Conservation (phyloP, 2,888 invertebrate species). For the Eupsilia transversa region DNA sequence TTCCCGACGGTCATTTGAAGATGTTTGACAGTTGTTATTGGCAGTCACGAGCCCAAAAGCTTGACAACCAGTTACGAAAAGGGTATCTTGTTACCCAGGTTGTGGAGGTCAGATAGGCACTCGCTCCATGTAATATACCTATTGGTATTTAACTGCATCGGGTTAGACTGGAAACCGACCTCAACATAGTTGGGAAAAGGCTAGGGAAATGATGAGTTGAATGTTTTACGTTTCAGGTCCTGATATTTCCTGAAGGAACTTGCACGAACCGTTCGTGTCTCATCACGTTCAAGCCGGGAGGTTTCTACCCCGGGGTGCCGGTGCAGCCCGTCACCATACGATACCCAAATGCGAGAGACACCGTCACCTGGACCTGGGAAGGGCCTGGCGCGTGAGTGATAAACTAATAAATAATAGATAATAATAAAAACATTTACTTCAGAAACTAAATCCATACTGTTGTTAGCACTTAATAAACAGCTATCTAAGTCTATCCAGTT, state of each 20-base stretch:
- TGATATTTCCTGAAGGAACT: slow-evolving; percentile 99
- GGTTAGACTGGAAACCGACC: not conserved
- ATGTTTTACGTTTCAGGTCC: slow-evolving; percentile 90
- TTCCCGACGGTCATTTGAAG: not conserved
- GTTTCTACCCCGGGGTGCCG: slow-evolving; percentile 98
- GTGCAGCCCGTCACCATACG: slow-evolving; percentile 98
- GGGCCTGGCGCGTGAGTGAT: slow-evolving; percentile 97
- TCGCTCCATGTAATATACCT: too few relatives aligned
- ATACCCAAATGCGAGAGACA: slow-evolving; percentile 97
- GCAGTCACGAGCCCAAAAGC: not conserved
- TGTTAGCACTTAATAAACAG: not conserved
- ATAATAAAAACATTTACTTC: not conserved
- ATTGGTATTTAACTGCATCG: not conserved
- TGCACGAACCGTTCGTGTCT: slow-evolving; percentile 98
- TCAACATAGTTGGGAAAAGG: not conserved
- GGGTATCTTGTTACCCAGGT: not conserved
- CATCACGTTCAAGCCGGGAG: slow-evolving; percentile 97
- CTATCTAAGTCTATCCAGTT: too few relatives aligned
- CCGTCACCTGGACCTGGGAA: slow-evolving; percentile 98
- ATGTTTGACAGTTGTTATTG: not conserved
- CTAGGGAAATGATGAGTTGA: not conserved
- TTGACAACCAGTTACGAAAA: not conserved
- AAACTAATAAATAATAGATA: not conserved
- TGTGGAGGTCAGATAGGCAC: too few relatives aligned
- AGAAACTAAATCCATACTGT: not conserved